These are phyloP conservation scores for Alviniconcha strummeri DNA, from an alignment of 2,888 invertebrate species.

Conservation along the genomic window DNA sequence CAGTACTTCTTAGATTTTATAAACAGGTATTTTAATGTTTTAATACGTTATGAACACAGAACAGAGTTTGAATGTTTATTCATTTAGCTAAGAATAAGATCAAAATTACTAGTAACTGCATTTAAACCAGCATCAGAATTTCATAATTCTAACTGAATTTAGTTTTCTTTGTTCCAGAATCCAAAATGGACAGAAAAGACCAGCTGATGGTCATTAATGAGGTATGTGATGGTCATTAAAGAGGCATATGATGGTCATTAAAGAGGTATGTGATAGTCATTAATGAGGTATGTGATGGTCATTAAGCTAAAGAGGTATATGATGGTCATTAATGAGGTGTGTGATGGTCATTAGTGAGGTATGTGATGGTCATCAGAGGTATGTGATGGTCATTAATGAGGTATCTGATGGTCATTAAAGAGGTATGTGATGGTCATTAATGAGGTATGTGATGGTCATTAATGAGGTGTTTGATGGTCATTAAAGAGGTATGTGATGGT, in stretches of 20 bases:
- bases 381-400: no score
- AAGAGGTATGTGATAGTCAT: conserved; percentile 71
- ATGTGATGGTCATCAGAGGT: background rate
- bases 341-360: background rate
- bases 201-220: conserved; percentile 92
- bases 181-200: conserved; percentile 95
- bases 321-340: conserved; percentile 86
- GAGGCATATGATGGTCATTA: conserved; percentile 84
- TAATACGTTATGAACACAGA: no score
- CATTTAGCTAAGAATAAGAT: no score
- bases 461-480: background rate
- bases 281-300: conserved; percentile 89
- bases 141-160: background rate
- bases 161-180: conserved; percentile 77
- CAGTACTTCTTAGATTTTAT: no score
- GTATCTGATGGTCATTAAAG: no score
- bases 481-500: background rate
- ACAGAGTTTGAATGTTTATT: no score
- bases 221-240: conserved; percentile 83
- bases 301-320: no score
- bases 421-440: conserved; percentile 92
- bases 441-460: conserved; percentile 80
- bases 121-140: no score
- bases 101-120: no score
- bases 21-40: no score